These are phyloP conservation scores for Cosmia pyralina DNA, from an alignment of 2,888 invertebrate species.

Conservation along the genomic window DNA sequence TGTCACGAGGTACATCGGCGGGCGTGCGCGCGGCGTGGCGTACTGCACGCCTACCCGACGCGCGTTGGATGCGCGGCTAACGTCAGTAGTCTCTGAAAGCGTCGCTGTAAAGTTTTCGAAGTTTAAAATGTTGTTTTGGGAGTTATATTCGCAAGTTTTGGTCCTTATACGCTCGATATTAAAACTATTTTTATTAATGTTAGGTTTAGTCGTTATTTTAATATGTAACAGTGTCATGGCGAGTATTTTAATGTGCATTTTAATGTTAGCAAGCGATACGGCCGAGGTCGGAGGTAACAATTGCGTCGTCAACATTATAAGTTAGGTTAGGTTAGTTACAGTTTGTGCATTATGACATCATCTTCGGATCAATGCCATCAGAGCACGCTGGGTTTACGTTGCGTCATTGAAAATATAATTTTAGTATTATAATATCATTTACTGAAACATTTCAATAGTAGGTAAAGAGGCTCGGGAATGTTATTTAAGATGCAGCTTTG, in stretches of 20 bases:
- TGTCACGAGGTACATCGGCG: slow-evolving; percentile 76
- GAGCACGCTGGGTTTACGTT: slow-evolving; percentile 39
- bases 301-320: slow-evolving; percentile 51
- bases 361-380: slow-evolving; percentile 50
- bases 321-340: slow-evolving; percentile 68
- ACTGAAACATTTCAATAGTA: too few species aligned
- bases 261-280: slow-evolving; percentile 3
- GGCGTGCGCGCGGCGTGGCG: slow-evolving; percentile 29
- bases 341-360: slow-evolving; percentile 66
- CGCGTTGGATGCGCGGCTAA: slow-evolving; percentile 40
- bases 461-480: too few species aligned
- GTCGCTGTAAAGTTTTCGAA: slow-evolving; percentile 56
- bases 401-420: slow-evolving; percentile 23
- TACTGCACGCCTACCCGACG: slow-evolving; percentile 29
- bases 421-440: too few species aligned
- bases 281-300: slow-evolving; percentile 16
- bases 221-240: slow-evolving; percentile 42
- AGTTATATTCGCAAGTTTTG: slow-evolving; percentile 28
- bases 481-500: too few species aligned
- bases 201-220: slow-evolving; percentile 15
- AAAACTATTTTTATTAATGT: slow-evolving; percentile 5
- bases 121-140: slow-evolving; percentile 54
- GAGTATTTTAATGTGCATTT: slow-evolving; percentile 30
- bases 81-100: slow-evolving; percentile 52
- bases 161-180: slow-evolving; percentile 6